Evolutionary conservation across 2,888 invertebrate genomes (phyloP).

Genomic region (Gymnosoma rotundatum): DNA sequence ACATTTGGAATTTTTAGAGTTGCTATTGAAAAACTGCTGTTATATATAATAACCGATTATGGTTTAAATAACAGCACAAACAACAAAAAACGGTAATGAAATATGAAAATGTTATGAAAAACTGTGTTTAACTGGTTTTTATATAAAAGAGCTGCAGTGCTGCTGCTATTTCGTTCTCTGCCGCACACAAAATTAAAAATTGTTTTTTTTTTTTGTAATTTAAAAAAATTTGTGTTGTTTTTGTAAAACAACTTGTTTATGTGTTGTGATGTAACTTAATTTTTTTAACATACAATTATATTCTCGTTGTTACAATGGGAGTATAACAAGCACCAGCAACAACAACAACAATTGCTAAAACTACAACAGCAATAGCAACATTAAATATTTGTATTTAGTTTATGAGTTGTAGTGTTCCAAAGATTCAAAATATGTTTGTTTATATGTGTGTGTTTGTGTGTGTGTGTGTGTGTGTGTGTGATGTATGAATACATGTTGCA

Average conservation of each 20-base stretch:
- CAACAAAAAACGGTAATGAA: not conserved
- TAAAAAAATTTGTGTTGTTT: not conserved
- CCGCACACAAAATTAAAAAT: conserved; percentile 9
- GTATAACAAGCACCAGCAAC: conserved; percentile 4
- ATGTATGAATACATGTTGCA: conserved; percentile 59
- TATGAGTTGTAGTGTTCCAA: not conserved
- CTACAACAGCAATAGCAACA: conserved; percentile 11
- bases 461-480: conserved; percentile 8
- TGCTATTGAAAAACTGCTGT: conserved; percentile 11
- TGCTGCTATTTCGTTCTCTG: conserved; percentile 10
- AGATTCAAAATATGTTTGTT: not conserved
- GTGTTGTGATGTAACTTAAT: conserved; percentile 21
- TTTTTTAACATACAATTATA: conserved; percentile 21
- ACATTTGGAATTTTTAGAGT: not conserved
- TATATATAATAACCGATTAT: conserved; percentile 37
- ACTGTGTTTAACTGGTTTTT: conserved; percentile 12
- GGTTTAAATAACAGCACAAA: not conserved
- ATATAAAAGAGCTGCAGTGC: conserved; percentile 12
- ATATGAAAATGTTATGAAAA: conserved; percentile 2
- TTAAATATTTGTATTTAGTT: not conserved
- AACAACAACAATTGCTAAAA: not conserved
- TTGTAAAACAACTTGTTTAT: conserved; percentile 8
- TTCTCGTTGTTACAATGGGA: not conserved
- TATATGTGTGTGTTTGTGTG: conserved; percentile 12
- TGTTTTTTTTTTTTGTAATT: conserved; percentile 11